Base-by-base conservation (phyloP, 2,113 vertebrate genomes). In the Leptosomus discolor region DNA sequence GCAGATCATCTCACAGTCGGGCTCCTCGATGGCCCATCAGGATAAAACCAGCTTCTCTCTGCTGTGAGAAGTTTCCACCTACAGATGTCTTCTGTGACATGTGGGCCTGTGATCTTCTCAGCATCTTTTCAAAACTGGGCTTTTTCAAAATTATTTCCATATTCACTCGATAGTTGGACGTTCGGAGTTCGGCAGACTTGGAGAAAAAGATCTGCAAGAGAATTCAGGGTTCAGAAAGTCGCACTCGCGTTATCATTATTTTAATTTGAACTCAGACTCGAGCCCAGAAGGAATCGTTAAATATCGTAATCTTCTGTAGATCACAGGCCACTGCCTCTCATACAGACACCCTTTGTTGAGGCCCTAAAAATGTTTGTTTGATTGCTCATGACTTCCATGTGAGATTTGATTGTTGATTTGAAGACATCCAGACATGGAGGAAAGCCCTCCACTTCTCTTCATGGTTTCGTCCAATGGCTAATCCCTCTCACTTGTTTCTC, bases 401-500 rank as follows among this genome's bases (percentile, higher is more conserved):
- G 87, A 94, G 81, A 73, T 85, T 67, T 90, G 53, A 93, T 76
- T 92, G 87, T 76, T 91, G 89, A 78, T 89, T 91, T 97, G 96
- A 96, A 95, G 85, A 88, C 57, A 90, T 94, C 74, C 96, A 96
- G 96, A 75, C 48, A 0, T 9, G 27, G 69, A 75, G 27, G 69
- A 75, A 94, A 90, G 53, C 20, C 36, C 36, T 93, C 43, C 11
- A 5, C 19, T 56, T 85, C 77, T 82, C 61, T 81, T 85, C 3
- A 0, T 11, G 2, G 64, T 74, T 82, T 69, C 39, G 85, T 95
- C 70, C 92, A 93, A 60, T 76, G 57, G 53, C 77, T 96, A 88
- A 95, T 95, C 80, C 45, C 48, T 58, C 73, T 68, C 77, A 73
- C 53, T 96, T 91, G 43, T 56, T 94, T 71, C 84, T 94, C 87